These are phyloP conservation scores for Bos javanicus DNA, from an alignment of 2,113 vertebrate genomes.

Conservation along the genomic window DNA sequence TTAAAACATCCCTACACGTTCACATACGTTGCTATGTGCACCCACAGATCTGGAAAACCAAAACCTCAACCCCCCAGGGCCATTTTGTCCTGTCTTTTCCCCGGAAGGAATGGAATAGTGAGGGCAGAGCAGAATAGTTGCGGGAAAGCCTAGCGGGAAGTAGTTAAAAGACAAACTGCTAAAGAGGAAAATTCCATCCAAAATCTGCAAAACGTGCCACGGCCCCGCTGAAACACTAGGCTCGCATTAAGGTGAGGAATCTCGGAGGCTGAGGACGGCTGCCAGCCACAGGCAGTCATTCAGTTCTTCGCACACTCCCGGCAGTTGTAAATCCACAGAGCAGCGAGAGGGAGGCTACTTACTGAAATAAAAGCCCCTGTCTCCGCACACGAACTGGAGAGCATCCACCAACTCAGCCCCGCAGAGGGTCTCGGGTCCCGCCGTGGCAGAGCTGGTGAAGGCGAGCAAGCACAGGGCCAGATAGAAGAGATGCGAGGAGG, in stretches of 20 bases:
- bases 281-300: background rate
- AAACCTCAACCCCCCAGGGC: background rate
- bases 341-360: slow-evolving; percentile 89
- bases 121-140: background rate
- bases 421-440: slow-evolving; percentile 95
- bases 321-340: slow-evolving; percentile 50
- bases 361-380: slow-evolving; percentile 99
- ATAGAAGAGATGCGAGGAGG: slow-evolving; percentile 93
- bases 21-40: background rate
- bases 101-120: background rate
- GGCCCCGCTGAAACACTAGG: background rate
- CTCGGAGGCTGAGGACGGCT: background rate
- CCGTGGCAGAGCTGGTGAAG: slow-evolving; percentile 90
- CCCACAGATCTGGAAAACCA: background rate
- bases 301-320: slow-evolving; percentile 25
- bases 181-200: slow-evolving; percentile 47
- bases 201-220: background rate
- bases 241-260: background rate
- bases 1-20: background rate
- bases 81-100: background rate
- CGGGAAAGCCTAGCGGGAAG: slow-evolving; percentile 29
- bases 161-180: slow-evolving; percentile 39
- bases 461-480: slow-evolving; percentile 95
- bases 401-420: slow-evolving; percentile 99
- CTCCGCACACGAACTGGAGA: slow-evolving; percentile 99